Evolutionary conservation across 37 sponge, comb jelly and placozoan genomes (phyloP), one percentile per base, ranked within the genome.

Genomic region (Ephydatia muelleri): DNA sequence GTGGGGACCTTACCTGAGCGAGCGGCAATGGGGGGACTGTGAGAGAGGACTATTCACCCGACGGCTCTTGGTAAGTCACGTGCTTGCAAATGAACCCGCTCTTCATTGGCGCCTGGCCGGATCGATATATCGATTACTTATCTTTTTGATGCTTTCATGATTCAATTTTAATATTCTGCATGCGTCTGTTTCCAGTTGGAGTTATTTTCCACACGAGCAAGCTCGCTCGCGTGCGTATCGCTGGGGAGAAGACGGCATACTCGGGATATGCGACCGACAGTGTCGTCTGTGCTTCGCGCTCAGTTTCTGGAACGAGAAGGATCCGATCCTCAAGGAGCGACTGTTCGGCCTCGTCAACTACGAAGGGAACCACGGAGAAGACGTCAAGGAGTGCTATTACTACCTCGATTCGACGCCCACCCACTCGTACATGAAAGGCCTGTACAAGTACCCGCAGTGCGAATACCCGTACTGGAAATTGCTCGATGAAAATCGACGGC

Each of bases 21-120:
- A 97, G 92, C 88, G 98, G 38, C 98, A 97, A 89, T 97, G 98
- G 98, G 86, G n/a, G 91, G 19, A 97, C 98, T 12, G 98, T 97
- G 21, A 72, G 98, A 57, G 98, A 97, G 72, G 98, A 97, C 88
- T 97, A 97, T 87, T 97, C 98, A 0, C 33, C 90, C 4, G 92
- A 91, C 73, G 98, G 98, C 5, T 72, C 78, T 33, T 97, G 98
- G 96, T 96, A 49, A 68, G 91, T 9, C 2, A 22, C 5, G 33
- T 6, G 12, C 72, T 26, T 30, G 12, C 72, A 12, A 12, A 12
- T 30, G 19, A n/a, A 26, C 27, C 32, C 11, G 19, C 23, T 9
- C 8, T 84, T 49, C 14, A 14, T 78, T 37, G 32, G 28, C n/a
- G n/a, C n/a, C n/a, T n/a, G n/a, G n/a, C n/a, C n/a, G n/a, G n/a